Evolutionary conservation across 2,888 invertebrate genomes (phyloP).

Genomic region (Plagodis pulveraria): DNA sequence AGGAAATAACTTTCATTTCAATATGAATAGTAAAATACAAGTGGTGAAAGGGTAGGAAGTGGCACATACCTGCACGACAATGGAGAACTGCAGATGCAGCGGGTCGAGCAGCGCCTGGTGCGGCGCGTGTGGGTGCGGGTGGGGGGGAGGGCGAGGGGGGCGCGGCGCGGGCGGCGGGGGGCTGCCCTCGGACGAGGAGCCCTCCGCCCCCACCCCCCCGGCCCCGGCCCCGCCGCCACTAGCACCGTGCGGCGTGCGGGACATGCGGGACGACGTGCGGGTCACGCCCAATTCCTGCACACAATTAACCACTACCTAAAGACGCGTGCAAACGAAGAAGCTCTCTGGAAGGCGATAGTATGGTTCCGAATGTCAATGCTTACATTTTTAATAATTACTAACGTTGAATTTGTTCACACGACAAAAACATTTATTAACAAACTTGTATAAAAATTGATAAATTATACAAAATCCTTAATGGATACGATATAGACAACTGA

Average conservation of each 20-base stretch:
- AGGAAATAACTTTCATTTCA: too few relatives aligned
- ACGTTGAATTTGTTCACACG: too few relatives aligned
- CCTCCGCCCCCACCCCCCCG: conserved; percentile 49
- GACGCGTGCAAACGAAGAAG: too few relatives aligned
- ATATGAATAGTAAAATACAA: too few relatives aligned
- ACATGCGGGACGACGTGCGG: conserved; percentile 90
- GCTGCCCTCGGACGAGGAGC: conserved; percentile 83
- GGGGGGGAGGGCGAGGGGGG: conserved; percentile 63
- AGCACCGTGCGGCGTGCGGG: conserved; percentile 81
- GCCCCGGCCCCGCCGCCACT: conserved; percentile 61
- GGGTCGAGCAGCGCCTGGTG: conserved; percentile 87
- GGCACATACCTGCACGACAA: conserved; percentile 87
- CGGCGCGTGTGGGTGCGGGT: conserved; percentile 56
- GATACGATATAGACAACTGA: too few relatives aligned
- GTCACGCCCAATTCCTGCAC: conserved; percentile 88
- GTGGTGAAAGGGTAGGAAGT: too few relatives aligned
- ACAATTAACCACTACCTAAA: not conserved
- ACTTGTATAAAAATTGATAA: too few relatives aligned
- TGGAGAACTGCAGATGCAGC: conserved; percentile 94
- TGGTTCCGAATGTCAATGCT: too few relatives aligned
- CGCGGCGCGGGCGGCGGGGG: conserved; percentile 74
- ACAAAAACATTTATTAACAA: too few relatives aligned
- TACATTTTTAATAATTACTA: too few relatives aligned
- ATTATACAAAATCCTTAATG: too few relatives aligned
- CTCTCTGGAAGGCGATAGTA: too few relatives aligned